Conservation (phyloP, 2,888 invertebrate species). For the Esperia sulphurella region DNA sequence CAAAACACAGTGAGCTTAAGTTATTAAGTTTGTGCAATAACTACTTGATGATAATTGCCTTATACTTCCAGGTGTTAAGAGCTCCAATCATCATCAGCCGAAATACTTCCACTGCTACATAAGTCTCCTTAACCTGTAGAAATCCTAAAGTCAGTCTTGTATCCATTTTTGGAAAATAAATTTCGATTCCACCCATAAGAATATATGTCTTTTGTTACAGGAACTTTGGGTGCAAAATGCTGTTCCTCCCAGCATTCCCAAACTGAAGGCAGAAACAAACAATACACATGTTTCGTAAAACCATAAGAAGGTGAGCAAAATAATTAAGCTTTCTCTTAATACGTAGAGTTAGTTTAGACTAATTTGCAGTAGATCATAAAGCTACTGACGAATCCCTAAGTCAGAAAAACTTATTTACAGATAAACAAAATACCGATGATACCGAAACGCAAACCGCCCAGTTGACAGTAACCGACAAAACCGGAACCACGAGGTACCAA, state of each 20-base stretch:
- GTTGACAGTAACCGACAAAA: slow-evolving; percentile 39
- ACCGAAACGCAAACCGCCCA: slow-evolving; percentile 49
- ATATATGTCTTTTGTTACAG: slow-evolving; percentile 21
- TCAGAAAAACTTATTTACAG: slow-evolving; percentile 45
- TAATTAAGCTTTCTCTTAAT: background rate
- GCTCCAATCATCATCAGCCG: too few relatives aligned
- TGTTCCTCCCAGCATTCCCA: slow-evolving; percentile 14
- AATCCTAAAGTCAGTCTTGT: too few relatives aligned
- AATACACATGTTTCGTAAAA: slow-evolving; percentile 25
- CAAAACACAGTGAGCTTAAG: too few relatives aligned
- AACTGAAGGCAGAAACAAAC: slow-evolving; percentile 12
- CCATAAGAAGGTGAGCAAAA: slow-evolving; percentile 28
- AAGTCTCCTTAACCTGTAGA: too few relatives aligned
- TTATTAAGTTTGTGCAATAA: too few relatives aligned
- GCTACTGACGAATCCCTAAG: background rate
- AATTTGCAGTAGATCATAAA: background rate
- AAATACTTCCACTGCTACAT: too few relatives aligned
- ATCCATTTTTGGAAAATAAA: too few relatives aligned
- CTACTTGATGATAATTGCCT: too few relatives aligned
- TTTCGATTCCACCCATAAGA: too few relatives aligned
- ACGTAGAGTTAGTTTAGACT: background rate
- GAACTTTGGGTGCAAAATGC: slow-evolving; percentile 23
- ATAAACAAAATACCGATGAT: slow-evolving; percentile 60
- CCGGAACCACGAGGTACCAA: slow-evolving; percentile 17
- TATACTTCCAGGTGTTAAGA: too few relatives aligned